Evolutionary conservation across 2,113 vertebrate species (phyloP), one percentile per base, ranked within the genome.

Genomic region (Tympanuchus pallidicinctus): DNA sequence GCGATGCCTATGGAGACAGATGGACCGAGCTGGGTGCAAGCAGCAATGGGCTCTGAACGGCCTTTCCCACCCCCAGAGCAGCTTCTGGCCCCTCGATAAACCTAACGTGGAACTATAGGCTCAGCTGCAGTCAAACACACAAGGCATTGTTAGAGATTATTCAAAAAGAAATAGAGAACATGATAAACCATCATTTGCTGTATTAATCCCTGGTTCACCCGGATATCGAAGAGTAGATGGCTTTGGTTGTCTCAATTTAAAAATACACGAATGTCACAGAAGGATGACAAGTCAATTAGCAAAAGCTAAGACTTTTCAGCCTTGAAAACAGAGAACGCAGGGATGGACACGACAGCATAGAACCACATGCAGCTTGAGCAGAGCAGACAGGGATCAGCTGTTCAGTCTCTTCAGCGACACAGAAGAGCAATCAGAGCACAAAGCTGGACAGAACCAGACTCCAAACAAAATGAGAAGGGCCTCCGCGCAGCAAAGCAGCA

Each of bases 361-460:
- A 77, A 3, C 5, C 42, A 27, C 0, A 6, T 67, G 9, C n/a
- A 64, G 80, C 28, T 67, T 50, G 34, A 32, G 45, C 27, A 66
- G 45, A 22, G 15, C 0, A 11, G 69, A 24, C 42, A 69, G 61
- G 73, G 34, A 66, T 21, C 56, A 34, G 57, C 64, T 64, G 13
- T 2, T 9, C 34, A 15, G 21, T 2, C 15, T 34, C 61, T 42
- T 20, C 27, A n/a, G 9, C 7, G 10, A 15, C 50, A 65, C 40
- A 61, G 4, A 3, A 13, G 0, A 60, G 81, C 2, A 21, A 34
- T 0, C 43, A 18, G 12, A 0, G 36, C 15, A 43, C 2, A 10
- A 56, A 50, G 20, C 27, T 40, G 30, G 12, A 11, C 59, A 50
- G 48, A 70, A 48, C 11, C 10, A 28, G 47, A 43, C 77, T 88